Percentiles rank a stretch among this genome's conserved stretches.
phyloP scores from a whole-genome alignment of 2,888 invertebrate genomes.

The Ceraclea dissimilis region DNA sequence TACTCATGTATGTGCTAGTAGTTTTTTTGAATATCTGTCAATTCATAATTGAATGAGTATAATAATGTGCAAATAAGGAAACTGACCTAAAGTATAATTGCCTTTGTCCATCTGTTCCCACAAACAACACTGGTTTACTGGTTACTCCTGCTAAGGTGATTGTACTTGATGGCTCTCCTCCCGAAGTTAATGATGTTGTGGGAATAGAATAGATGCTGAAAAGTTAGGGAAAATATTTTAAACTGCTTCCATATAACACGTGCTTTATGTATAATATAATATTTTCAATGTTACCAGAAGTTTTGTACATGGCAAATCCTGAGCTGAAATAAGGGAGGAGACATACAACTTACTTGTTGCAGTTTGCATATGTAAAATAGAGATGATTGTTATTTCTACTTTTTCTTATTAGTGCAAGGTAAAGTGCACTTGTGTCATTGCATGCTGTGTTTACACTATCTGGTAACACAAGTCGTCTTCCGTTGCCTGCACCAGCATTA shows the following conservation, averaged over 20 bases:
- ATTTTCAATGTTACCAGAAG: not conserved
- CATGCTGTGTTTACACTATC: slow-evolving; percentile 38
- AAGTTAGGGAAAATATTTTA: too few relatives aligned
- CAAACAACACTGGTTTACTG: slow-evolving; percentile 45
- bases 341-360: slow-evolving; percentile 31
- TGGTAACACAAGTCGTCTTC: slow-evolving; percentile 52
- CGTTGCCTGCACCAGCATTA: slow-evolving; percentile 42
- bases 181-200: not conserved
- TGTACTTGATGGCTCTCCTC: slow-evolving; percentile 44
- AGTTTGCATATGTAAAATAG: slow-evolving; percentile 50
- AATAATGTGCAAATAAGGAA: not conserved
- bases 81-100: slow-evolving; percentile 17
- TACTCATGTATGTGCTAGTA: not conserved
- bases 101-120: slow-evolving; percentile 45
- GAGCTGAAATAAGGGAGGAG: not conserved
- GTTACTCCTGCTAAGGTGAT: slow-evolving; percentile 54
- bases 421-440: slow-evolving; percentile 48
- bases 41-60: too few relatives aligned
- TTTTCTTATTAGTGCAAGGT: slow-evolving; percentile 46
- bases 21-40: not conserved
- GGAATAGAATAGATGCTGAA: slow-evolving; percentile 16
- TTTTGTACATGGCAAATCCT: not conserved
- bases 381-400: slow-evolving; percentile 42
- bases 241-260: too few relatives aligned
- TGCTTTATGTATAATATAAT: too few relatives aligned